These are phyloP conservation scores for Bothrops jararaca DNA, from an alignment of 2,113 vertebrate genomes.

Conservation along the genomic window DNA sequence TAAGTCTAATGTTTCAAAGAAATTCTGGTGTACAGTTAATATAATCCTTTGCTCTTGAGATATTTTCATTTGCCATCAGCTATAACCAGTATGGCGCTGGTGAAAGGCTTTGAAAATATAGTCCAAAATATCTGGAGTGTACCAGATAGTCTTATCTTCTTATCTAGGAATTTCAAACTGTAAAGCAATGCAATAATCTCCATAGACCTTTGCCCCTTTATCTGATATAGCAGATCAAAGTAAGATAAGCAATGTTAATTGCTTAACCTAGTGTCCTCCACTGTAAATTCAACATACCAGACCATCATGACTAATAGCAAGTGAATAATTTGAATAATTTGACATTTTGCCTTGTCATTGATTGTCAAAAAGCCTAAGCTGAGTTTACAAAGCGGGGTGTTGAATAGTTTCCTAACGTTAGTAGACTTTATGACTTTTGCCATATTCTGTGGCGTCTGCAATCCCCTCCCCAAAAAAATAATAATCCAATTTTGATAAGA, in stretches of 20 bases:
- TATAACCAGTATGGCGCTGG: neutral
- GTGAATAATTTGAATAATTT: neutral
- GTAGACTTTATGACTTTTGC: neutral
- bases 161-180: neutral
- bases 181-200: neutral
- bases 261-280: neutral
- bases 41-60: neutral
- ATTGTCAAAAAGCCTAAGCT: neutral
- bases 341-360: neutral
- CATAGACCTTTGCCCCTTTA: neutral
- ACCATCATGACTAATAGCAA: neutral
- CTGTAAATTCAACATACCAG: neutral
- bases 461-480: too few relatives aligned
- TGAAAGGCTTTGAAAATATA: too few relatives aligned
- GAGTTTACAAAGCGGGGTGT: neutral
- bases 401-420: neutral
- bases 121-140: too few relatives aligned
- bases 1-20: neutral
- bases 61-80: neutral
- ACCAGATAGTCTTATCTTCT: neutral
- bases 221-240: neutral
- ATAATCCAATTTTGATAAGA: neutral
- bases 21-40: neutral
- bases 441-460: neutral
- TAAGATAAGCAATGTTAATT: neutral